Conservation (phyloP, 2,113 vertebrate genomes). For the Hassar affinis region DNA sequence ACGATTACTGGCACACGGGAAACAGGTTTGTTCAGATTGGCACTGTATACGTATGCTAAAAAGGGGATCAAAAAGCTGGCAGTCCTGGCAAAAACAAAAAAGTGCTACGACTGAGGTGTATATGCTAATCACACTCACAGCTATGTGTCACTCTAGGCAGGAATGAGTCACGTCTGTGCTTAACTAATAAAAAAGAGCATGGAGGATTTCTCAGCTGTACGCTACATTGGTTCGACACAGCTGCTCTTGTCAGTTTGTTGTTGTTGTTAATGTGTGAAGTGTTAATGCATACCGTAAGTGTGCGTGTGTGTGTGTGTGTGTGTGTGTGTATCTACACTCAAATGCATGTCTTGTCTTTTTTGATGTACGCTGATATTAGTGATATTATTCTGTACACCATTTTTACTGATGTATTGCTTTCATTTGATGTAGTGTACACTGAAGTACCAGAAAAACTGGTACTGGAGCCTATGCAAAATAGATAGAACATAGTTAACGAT, state of each 20-base stretch:
- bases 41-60: conserved; percentile 65
- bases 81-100: background rate
- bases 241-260: background rate
- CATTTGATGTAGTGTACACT: background rate
- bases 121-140: conserved; percentile 5
- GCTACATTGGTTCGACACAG: conserved; percentile 44
- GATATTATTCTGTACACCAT: background rate
- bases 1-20: conserved; percentile 65
- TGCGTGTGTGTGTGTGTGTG: background rate
- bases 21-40: conserved; percentile 67
- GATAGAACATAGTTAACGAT: no score
- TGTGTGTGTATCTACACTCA: background rate
- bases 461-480: no score
- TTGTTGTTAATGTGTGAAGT: background rate
- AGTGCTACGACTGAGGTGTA: conserved; percentile 2
- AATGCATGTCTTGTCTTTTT: background rate
- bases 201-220: background rate
- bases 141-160: conserved; percentile 54
- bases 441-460: no score
- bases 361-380: background rate
- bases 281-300: background rate
- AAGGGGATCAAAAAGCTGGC: conserved; percentile 36
- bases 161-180: conserved; percentile 67
- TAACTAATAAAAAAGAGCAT: conserved; percentile 28
- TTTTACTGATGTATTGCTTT: background rate